phyloP scores from a whole-genome alignment of 35 echinoderm and acorn worm species.

The Antedon bifida region DNA sequence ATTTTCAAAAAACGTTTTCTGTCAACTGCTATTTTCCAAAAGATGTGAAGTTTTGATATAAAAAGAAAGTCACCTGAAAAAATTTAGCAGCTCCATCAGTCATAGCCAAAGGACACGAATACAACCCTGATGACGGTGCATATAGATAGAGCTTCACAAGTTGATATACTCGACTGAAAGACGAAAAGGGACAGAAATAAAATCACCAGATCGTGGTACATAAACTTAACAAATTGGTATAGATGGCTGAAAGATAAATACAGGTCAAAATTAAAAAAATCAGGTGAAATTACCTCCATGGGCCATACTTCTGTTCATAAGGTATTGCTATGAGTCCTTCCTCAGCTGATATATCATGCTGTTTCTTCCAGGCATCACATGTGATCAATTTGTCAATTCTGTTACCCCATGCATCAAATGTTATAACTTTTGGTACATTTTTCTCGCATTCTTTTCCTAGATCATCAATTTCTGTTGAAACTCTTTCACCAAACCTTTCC shows the following conservation, averaged over 20 bases:
- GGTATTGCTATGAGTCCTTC: conserved; percentile 92
- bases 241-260: too few species aligned
- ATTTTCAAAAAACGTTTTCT: background rate
- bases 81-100: conserved; percentile 86
- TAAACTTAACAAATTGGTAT: too few species aligned
- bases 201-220: too few species aligned
- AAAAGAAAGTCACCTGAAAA: conserved; percentile 34
- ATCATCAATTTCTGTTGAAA: conserved; percentile 49
- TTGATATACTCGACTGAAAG: conserved; percentile 59
- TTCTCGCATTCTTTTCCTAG: conserved; percentile 57
- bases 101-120: conserved; percentile 81
- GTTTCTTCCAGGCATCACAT: conserved; percentile 78
- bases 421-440: conserved; percentile 38
- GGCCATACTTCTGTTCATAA: conserved; percentile 70
- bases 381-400: conserved; percentile 58
- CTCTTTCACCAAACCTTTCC: conserved; percentile 57
- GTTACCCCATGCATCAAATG: conserved; percentile 95
- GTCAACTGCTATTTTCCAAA: background rate
- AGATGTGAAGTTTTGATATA: too few species aligned
- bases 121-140: conserved; percentile 64
- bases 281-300: conserved; percentile 39
- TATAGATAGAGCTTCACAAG: conserved; percentile 64
- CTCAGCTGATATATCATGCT: conserved; percentile 62
- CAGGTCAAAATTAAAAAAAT: too few species aligned
- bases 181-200: too few species aligned